phyloP scores from a whole-genome alignment of 2,797 vertebrate species.

The Tarsius wallacei region DNA sequence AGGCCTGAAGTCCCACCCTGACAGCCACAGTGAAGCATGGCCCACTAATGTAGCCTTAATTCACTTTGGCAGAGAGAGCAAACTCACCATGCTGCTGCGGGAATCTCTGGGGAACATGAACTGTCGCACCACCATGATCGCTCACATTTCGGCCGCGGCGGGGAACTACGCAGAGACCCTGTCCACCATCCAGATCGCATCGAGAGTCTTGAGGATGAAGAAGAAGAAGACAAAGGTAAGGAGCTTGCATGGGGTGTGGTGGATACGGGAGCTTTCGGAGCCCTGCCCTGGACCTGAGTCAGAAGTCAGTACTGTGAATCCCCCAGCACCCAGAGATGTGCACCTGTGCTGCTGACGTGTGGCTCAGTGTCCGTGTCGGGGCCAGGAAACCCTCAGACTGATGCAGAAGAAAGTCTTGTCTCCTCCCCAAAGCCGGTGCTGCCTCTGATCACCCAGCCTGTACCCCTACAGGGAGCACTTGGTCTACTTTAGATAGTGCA shows the following conservation, averaged over 20 bases:
- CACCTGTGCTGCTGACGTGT: accelerated
- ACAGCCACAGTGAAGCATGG: conserved; percentile 82
- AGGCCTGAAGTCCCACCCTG: conserved; percentile 70
- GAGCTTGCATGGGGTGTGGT: accelerated
- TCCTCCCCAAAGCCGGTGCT: not conserved
- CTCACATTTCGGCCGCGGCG: conserved; percentile 94
- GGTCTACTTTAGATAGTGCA: too few species aligned
- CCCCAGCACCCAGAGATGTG: accelerated
- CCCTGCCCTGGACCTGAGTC: not conserved
- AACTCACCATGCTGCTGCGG: conserved; percentile 97
- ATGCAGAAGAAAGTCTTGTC: not conserved
- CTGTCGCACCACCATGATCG: conserved; percentile 97
- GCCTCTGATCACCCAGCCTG: not conserved
- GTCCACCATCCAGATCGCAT: conserved; percentile 96
- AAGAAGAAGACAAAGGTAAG: conserved; percentile 98
- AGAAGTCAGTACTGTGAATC: not conserved
- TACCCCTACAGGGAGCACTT: not conserved
- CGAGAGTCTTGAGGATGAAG: conserved; percentile 96
- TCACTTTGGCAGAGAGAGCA: conserved; percentile 94
- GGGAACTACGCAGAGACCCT: conserved; percentile 95
- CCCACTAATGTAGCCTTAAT: conserved; percentile 90
- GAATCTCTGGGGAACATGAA: conserved; percentile 97
- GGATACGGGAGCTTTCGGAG: not conserved
- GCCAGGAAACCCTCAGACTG: not conserved
- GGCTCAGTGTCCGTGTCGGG: accelerated